These are phyloP conservation scores for Scaptomyza parva DNA, from an alignment of 2,888 invertebrate species.

Conservation along the genomic window DNA sequence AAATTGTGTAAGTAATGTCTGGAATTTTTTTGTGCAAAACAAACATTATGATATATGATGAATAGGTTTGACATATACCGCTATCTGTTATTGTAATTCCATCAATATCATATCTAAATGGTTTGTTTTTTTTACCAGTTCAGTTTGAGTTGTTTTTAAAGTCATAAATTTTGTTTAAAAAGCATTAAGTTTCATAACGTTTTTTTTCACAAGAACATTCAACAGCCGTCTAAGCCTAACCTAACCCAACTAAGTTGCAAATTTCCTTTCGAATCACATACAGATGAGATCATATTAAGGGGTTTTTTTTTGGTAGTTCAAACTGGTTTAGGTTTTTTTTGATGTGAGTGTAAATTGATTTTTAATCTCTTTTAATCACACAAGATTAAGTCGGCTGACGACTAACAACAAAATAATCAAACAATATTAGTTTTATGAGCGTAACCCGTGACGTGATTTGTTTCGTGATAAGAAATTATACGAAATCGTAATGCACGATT, in stretches of 20 bases:
- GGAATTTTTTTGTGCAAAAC: conserved; percentile 14
- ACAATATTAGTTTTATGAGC: background rate
- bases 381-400: background rate
- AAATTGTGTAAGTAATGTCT: conserved; percentile 27
- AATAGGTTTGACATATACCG: conserved; percentile 8
- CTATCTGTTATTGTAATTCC: conserved; percentile 29
- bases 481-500: conserved; percentile 1
- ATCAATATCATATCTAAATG: conserved; percentile 16
- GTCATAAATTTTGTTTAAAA: conserved; percentile 18
- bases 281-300: conserved; percentile 14
- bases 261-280: conserved; percentile 4
- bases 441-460: conserved; percentile 6
- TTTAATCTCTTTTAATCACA: background rate
- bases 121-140: background rate
- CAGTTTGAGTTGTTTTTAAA: conserved; percentile 45
- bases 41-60: conserved; percentile 38
- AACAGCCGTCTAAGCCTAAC: background rate
- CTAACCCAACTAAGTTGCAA: background rate
- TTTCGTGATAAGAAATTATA: conserved; percentile 15
- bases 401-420: background rate
- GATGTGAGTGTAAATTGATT: conserved; percentile 28
- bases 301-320: background rate
- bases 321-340: conserved; percentile 12
- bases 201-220: conserved; percentile 1
- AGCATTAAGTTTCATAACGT: background rate